Percentiles rank a stretch among this genome's conserved stretches.
Conservation (phyloP, 64 coral and sea anemone species). For the Dendronephthya gigantea region DNA sequence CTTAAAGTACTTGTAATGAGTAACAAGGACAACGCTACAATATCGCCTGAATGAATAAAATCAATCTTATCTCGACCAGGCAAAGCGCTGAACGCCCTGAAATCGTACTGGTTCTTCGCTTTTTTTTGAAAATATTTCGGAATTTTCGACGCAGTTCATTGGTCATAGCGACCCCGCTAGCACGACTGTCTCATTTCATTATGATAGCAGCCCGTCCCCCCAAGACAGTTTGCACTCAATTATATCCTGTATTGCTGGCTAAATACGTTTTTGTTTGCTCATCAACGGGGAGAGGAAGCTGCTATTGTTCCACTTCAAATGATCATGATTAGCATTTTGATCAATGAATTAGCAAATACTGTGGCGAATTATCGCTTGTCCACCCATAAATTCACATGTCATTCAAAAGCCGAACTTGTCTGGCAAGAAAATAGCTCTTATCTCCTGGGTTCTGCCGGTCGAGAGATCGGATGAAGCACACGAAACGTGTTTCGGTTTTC, state of each 20-base stretch:
- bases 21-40: neutral
- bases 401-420: neutral
- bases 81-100: neutral
- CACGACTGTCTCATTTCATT: neutral
- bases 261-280: constrained; percentile 16
- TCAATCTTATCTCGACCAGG: neutral
- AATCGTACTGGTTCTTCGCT: neutral
- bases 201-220: neutral
- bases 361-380: constrained; percentile 1
- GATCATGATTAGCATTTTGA: constrained; percentile 13
- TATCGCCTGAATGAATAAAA: neutral
- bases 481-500: too few relatives aligned
- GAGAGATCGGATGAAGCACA: too few relatives aligned
- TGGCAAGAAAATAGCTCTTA: neutral
- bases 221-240: constrained; percentile 9
- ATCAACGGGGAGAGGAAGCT: neutral
- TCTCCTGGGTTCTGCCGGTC: too few relatives aligned
- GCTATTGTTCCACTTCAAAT: neutral
- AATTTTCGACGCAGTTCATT: neutral
- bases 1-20: neutral
- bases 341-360: constrained; percentile 8
- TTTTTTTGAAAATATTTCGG: neutral
- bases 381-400: constrained; percentile 4
- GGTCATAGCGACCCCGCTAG: neutral
- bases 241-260: neutral